phyloP scores from a whole-genome alignment of 2,888 invertebrate genomes.

The Sphaerophoria taeniata region DNA sequence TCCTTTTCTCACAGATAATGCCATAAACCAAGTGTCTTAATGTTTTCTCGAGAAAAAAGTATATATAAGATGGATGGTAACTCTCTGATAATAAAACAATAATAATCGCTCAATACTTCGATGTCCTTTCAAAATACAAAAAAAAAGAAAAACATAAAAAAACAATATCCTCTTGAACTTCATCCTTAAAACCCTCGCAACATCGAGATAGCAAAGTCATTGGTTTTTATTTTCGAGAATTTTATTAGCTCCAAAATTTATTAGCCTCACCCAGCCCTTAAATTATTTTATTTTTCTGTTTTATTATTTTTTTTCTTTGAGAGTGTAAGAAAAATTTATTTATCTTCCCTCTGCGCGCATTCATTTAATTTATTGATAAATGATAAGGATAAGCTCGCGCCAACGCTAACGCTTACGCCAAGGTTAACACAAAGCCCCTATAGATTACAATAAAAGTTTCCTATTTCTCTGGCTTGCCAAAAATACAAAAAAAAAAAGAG shows the following conservation, averaged over 20 bases:
- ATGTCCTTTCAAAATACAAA: not conserved
- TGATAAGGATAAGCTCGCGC: conserved; percentile 30
- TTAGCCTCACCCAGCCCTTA: conserved; percentile 32
- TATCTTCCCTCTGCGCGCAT: conserved; percentile 34
- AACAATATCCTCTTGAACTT: not conserved
- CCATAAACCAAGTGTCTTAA: too few species aligned
- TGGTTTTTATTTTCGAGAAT: conserved; percentile 61
- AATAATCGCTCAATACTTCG: not conserved
- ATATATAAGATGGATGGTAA: not conserved
- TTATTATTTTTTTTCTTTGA: conserved; percentile 11
- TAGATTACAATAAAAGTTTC: conserved; percentile 67
- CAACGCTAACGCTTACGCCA: not conserved
- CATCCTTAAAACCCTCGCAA: conserved; percentile 54
- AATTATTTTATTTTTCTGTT: not conserved
- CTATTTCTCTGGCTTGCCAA: not conserved
- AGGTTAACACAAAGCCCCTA: conserved; percentile 31
- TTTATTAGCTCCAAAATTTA: conserved; percentile 71
- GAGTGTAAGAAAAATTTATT: not conserved
- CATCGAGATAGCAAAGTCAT: conserved; percentile 50
- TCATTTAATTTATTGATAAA: conserved; percentile 40
- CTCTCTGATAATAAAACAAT: not conserved
- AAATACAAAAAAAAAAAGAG: not conserved
- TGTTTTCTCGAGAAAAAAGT: too few species aligned
- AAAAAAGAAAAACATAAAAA: not conserved
- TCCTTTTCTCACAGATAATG: too few species aligned